phyloP scores from a whole-genome alignment of 2,797 vertebrate genomes.

The Pseudochaenichthys georgianus region DNA sequence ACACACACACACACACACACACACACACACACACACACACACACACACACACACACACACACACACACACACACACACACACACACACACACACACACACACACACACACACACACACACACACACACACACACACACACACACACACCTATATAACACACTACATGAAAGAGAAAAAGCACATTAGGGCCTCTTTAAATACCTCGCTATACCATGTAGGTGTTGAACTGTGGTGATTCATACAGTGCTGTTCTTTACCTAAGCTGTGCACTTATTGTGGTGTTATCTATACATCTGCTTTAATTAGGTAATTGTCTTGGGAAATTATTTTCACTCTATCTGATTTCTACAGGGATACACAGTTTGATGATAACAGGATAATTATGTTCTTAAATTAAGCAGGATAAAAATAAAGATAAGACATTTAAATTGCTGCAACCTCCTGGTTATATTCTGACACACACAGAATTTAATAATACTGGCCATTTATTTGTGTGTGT shows the following conservation, averaged over 20 bases:
- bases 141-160: too few species aligned
- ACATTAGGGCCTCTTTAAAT: neutral
- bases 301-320: constrained; percentile 5
- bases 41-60: too few species aligned
- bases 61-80: too few species aligned
- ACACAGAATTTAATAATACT: neutral
- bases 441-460: neutral
- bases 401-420: neutral
- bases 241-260: constrained; percentile 3
- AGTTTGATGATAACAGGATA: neutral
- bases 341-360: neutral
- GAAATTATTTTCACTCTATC: neutral
- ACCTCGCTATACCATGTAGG: neutral
- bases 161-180: too few species aligned
- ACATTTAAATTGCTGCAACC: neutral
- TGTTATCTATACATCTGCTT: constrained; percentile 8
- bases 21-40: too few species aligned
- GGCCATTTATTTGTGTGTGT: neutral
- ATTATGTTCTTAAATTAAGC: constrained; percentile 2
- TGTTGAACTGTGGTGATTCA: constrained; percentile 15
- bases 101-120: too few species aligned
- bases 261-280: constrained; percentile 1
- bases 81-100: too few species aligned
- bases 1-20: too few species aligned
- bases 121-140: too few species aligned